Evolutionary conservation across 2,888 invertebrate species (phyloP), one percentile per base, ranked within the genome.

Genomic region (Apoda limacodes): DNA sequence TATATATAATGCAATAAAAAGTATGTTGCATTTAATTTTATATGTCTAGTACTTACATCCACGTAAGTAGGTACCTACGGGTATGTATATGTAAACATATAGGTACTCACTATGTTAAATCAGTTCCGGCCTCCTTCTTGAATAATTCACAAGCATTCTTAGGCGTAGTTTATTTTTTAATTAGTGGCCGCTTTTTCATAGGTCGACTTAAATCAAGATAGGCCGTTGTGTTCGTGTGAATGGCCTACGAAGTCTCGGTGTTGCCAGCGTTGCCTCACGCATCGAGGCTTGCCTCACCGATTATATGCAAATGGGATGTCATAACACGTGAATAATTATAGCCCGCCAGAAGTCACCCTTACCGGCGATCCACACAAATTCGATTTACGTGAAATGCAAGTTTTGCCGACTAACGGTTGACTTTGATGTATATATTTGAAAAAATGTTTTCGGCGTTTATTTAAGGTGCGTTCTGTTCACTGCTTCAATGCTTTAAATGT

Each of bases 251-350:
- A 17, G 17, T n/a, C 17, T 6, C 17, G 17, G 17, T 61, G 50
- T 55, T 54, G 53, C 52, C 50, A 45, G 29, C 53, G 59, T 72
- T 71, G 60, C 75, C 74, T 74, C 76, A 78, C 76, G 76, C 72
- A 74, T 62, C 61, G 60, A 46, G 59, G 60, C 52, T 66, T 64
- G 62, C 60, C 58, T 62, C 53, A 57, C 55, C 78, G 80, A 78
- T 80, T 80, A 80, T 78, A 80, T 80, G 75, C 65, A 75, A 80
- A 80, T 80, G 67, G 64, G 71, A 78, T 76, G 80, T 80, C 80
- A 80, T 80, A 80, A 80, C 75, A 76, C 55, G 66, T 78, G 80
- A 80, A 78, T 80, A 80, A 80, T 80, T 72, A 76, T 74, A 60
- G 56, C 65, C 61, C 63, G 58, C 71, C 69, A 70, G 71, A 71